Conservation (phyloP, 2,797 vertebrate species). For the Clarias laeviceps region DNA sequence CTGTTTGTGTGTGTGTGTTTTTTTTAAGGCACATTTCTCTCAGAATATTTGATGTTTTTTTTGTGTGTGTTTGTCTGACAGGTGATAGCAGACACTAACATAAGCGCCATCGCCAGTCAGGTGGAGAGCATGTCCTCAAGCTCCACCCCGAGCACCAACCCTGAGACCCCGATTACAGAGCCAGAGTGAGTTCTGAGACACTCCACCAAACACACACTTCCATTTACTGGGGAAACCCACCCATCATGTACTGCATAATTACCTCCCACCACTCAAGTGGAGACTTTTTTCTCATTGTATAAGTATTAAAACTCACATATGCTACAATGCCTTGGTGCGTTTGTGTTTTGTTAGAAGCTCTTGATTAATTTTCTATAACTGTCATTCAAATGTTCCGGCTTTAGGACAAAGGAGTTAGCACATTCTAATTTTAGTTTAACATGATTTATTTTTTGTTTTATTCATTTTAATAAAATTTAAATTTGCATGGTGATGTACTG, state of each 20-base stretch:
- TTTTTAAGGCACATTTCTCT: background rate
- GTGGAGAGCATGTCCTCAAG: conserved; percentile 84
- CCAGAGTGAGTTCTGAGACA: conserved; percentile 78
- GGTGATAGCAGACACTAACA: conserved; percentile 95
- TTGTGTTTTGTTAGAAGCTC: background rate
- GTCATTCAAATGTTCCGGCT: background rate
- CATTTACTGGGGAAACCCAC: background rate
- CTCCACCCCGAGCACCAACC: conserved; percentile 62
- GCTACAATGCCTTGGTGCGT: background rate
- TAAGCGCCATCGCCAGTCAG: conserved; percentile 88
- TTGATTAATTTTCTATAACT: background rate
- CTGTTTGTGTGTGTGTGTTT: background rate
- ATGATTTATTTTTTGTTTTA: background rate
- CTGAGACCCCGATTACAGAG: conserved; percentile 73
- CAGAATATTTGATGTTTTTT: background rate
- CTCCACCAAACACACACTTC: background rate
- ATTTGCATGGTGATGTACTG: too few species aligned
- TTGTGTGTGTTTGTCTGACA: conserved; percentile 51
- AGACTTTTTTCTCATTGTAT: background rate
- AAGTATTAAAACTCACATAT: background rate
- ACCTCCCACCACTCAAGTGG: background rate
- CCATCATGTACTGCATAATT: background rate
- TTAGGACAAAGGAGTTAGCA: background rate
- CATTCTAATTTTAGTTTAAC: too few species aligned
- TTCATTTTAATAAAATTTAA: too few species aligned